Conservation (phyloP, 2,797 vertebrate genomes). For the Premnoplex brunnescens region DNA sequence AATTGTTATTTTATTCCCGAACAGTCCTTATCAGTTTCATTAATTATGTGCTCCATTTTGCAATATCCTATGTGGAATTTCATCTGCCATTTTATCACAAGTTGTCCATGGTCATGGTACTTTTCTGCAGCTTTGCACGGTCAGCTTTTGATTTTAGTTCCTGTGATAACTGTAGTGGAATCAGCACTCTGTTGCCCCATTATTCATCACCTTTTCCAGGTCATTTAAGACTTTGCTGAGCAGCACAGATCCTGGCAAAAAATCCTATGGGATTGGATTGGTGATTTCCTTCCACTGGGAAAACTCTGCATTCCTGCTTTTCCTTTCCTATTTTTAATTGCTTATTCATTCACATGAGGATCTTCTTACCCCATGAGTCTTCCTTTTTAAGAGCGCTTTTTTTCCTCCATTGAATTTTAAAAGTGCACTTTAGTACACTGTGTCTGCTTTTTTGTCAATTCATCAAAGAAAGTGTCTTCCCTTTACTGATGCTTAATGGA, state of each 20-base stretch:
- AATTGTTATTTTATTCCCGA: not conserved
- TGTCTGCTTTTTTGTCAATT: not conserved
- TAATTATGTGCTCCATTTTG: not conserved
- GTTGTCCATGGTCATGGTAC: not conserved
- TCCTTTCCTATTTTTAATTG: not conserved
- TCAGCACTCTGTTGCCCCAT: conserved; percentile 28
- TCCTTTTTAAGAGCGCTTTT: not conserved
- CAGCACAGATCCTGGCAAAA: not conserved
- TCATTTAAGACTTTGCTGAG: conserved; percentile 50
- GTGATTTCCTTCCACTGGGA: not conserved
- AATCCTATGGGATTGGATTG: not conserved
- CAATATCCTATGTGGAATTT: not conserved
- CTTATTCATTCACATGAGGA: not conserved
- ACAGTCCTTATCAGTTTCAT: not conserved
- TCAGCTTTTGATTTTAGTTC: conserved; percentile 43
- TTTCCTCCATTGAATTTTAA: not conserved
- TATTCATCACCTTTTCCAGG: conserved; percentile 46
- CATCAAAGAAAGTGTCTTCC: not conserved
- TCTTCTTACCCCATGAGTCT: not conserved
- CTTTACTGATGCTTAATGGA: not conserved
- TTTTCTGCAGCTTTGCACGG: not conserved
- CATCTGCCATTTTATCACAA: not conserved
- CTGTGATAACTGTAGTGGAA: conserved; percentile 11
- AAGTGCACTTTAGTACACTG: not conserved
- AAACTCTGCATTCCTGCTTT: not conserved